Percentiles rank a stretch among this genome's conserved stretches.
Conservation (phyloP, 2,797 vertebrate species). For the Labeo calbasu region DNA sequence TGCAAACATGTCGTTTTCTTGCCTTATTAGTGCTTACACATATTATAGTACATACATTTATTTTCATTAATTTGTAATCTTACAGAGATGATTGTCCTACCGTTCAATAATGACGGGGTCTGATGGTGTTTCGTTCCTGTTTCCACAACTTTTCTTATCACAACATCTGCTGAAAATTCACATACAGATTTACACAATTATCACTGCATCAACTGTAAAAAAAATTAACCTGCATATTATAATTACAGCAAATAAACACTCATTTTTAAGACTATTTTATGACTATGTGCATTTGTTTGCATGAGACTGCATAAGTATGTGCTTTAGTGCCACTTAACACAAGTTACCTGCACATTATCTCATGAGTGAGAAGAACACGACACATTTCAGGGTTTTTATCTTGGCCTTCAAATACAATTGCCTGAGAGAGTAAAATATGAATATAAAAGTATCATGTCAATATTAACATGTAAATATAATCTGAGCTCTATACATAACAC, state of each 20-base stretch:
- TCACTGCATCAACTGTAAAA: neutral
- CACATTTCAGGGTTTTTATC: slow-evolving; percentile 51
- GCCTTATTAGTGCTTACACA: neutral
- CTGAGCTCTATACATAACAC: no score
- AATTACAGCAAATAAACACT: neutral
- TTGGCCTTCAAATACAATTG: slow-evolving; percentile 46
- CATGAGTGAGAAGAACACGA: slow-evolving; percentile 50
- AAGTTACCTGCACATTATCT: slow-evolving; percentile 47
- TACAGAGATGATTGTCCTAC: slow-evolving; percentile 2
- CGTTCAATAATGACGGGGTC: slow-evolving; percentile 40
- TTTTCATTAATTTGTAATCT: neutral
- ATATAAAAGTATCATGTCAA: no score
- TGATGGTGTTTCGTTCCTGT: slow-evolving; percentile 46
- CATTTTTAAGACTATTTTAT: neutral
- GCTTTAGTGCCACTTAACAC: slow-evolving; percentile 48
- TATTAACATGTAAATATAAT: no score
- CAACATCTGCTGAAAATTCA: slow-evolving; percentile 30
- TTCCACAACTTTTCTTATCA: slow-evolving; percentile 52
- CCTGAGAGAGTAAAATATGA: slow-evolving; percentile 6
- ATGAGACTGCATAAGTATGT: neutral
- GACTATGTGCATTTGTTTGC: slow-evolving; percentile 15
- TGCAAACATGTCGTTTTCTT: neutral
- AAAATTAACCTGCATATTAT: no score
- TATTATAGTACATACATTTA: neutral
- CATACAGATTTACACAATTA: neutral